These are phyloP conservation scores for Andrena chrysosceles DNA, from an alignment of 2,888 invertebrate genomes.

Conservation along the genomic window DNA sequence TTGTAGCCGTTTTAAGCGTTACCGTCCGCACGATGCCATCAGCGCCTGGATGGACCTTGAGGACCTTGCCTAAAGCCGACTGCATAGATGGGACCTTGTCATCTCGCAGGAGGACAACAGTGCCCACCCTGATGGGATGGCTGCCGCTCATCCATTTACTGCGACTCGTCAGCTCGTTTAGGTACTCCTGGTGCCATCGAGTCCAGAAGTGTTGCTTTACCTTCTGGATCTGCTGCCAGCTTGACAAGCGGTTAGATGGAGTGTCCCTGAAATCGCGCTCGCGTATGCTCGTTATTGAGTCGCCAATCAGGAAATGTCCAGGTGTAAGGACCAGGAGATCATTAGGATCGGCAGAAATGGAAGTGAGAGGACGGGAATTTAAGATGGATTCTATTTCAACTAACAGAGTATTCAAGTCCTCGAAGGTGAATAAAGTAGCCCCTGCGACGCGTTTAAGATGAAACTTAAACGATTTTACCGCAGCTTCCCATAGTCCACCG, in stretches of 20 bases:
- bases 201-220: slow-evolving; percentile 15
- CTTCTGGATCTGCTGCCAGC: slow-evolving; percentile 3
- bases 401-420: too few species aligned
- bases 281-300: slow-evolving; percentile 1
- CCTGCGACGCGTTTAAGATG: too few species aligned
- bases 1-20: neutral
- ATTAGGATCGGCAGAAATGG: too few species aligned
- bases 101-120: neutral
- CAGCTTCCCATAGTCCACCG: too few species aligned
- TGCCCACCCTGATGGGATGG: neutral
- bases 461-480: too few species aligned
- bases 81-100: slow-evolving; percentile 13
- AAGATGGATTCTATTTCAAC: too few species aligned
- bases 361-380: too few species aligned
- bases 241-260: neutral
- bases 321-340: too few species aligned
- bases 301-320: neutral
- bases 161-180: slow-evolving; percentile 4
- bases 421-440: too few species aligned
- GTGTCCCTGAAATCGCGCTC: slow-evolving; percentile 7
- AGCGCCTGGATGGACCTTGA: neutral
- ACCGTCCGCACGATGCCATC: slow-evolving; percentile 7
- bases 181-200: slow-evolving; percentile 8
- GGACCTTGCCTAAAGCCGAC: neutral
- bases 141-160: neutral